A percentile compares a stretch with the other conserved stretches of the same genome.
These are phyloP conservation scores for Zapornia atra DNA, from an alignment of 2,113 vertebrate species.

Conservation along the genomic window DNA sequence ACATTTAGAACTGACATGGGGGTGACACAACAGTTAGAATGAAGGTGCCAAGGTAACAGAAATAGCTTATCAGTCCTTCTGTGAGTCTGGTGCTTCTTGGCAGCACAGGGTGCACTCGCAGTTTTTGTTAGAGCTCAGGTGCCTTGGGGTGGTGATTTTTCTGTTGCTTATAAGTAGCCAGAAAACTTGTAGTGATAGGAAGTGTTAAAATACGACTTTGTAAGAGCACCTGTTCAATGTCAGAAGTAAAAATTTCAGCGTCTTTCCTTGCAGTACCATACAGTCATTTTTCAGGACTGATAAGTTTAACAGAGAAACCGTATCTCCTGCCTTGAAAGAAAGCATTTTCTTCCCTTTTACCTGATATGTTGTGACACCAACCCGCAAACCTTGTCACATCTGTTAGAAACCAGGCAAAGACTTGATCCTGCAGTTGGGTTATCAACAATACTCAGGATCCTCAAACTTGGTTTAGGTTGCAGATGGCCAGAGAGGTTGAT, in stretches of 20 bases:
- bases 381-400: background rate
- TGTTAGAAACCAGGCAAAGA: background rate
- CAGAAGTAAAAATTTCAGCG: background rate
- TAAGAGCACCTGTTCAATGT: background rate
- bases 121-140: background rate
- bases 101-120: background rate
- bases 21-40: background rate
- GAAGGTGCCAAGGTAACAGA: background rate
- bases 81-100: background rate
- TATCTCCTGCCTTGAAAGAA: background rate
- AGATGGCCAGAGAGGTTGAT: background rate
- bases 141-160: background rate
- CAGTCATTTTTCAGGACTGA: background rate
- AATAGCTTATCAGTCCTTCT: background rate
- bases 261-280: background rate
- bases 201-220: background rate
- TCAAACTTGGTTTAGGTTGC: background rate
- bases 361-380: background rate
- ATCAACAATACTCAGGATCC: background rate
- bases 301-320: background rate
- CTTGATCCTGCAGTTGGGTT: background rate
- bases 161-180: background rate
- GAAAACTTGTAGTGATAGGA: background rate
- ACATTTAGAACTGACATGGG: background rate
- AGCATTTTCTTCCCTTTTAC: background rate